A percentile compares a stretch with the other conserved stretches of the same genome.
Evolutionary conservation across 2,797 vertebrate species (phyloP).

Genomic region (Danio choprae): DNA sequence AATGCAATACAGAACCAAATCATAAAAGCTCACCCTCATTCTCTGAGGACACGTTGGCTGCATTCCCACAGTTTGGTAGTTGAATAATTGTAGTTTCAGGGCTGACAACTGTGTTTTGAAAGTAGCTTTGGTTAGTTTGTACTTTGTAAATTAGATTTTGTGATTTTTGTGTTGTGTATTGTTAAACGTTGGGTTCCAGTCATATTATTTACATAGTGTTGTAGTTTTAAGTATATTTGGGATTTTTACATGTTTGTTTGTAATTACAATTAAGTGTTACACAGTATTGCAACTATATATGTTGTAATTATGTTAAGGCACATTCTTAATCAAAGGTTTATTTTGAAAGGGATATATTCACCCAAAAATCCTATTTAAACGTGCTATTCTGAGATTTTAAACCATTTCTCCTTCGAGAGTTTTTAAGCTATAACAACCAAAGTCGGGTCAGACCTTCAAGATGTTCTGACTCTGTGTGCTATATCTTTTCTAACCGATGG

Average conservation of each 20-base stretch:
- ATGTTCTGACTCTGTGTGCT: too few species aligned
- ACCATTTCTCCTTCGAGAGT: too few species aligned
- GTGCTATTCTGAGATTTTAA: too few species aligned
- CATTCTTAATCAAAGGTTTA: not conserved
- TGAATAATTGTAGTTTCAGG: not conserved
- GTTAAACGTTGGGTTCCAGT: not conserved
- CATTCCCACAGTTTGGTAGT: not conserved
- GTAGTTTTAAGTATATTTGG: not conserved
- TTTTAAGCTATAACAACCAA: too few species aligned
- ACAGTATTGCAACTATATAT: slow-evolving; percentile 15
- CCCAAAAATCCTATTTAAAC: too few species aligned
- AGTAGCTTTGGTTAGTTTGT: not conserved
- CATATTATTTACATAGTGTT: not conserved
- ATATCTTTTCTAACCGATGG: too few species aligned
- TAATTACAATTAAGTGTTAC: slow-evolving; percentile 12
- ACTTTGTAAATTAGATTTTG: not conserved
- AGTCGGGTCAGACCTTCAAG: too few species aligned
- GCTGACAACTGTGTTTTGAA: not conserved
- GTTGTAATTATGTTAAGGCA: not conserved
- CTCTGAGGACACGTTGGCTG: not conserved
- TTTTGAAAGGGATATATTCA: too few species aligned
- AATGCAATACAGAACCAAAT: not conserved
- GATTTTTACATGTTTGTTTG: not conserved
- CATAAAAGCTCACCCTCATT: not conserved
- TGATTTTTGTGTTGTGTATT: not conserved